phyloP scores from a whole-genome alignment of 2,113 vertebrate genomes.

The Myxocyprinus asiaticus region DNA sequence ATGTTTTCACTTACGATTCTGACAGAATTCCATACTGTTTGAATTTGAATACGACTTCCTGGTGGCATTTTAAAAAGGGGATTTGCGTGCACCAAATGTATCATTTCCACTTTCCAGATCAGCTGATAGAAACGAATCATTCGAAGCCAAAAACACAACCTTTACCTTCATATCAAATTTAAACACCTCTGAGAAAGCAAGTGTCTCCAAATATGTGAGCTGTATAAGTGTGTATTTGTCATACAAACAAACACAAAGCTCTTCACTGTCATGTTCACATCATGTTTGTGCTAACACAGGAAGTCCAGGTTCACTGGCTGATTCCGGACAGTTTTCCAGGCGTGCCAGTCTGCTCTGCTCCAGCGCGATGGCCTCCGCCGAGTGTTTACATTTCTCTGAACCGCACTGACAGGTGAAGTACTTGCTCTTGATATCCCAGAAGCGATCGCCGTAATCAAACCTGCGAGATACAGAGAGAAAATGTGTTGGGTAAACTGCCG shows the following conservation, averaged over 20 bases:
- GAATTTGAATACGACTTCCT: background rate
- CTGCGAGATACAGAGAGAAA: conserved; percentile 61
- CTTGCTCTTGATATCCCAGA: conserved; percentile 96
- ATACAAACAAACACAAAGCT: background rate
- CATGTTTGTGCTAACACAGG: conserved; percentile 72
- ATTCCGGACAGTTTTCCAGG: conserved; percentile 80
- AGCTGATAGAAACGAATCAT: background rate
- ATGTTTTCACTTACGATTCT: too few species aligned
- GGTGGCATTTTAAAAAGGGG: background rate
- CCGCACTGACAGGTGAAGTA: conserved; percentile 95
- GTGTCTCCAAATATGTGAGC: background rate
- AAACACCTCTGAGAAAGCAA: background rate
- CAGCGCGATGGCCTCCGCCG: conserved; percentile 87
- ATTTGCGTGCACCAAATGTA: background rate
- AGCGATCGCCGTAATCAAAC: conserved; percentile 92
- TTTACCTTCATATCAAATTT: background rate
- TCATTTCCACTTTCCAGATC: too few species aligned
- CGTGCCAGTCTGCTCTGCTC: conserved; percentile 88
- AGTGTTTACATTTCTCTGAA: conserved; percentile 93
- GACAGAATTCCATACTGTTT: background rate
- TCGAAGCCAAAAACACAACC: background rate
- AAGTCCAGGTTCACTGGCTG: conserved; percentile 70
- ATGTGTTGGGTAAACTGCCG: background rate
- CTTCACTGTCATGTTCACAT: background rate
- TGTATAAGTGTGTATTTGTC: background rate